A percentile compares a stretch with the other conserved stretches of the same genome.
Evolutionary conservation across 2,113 vertebrate genomes (phyloP).

Genomic region (Struthidea cinerea): DNA sequence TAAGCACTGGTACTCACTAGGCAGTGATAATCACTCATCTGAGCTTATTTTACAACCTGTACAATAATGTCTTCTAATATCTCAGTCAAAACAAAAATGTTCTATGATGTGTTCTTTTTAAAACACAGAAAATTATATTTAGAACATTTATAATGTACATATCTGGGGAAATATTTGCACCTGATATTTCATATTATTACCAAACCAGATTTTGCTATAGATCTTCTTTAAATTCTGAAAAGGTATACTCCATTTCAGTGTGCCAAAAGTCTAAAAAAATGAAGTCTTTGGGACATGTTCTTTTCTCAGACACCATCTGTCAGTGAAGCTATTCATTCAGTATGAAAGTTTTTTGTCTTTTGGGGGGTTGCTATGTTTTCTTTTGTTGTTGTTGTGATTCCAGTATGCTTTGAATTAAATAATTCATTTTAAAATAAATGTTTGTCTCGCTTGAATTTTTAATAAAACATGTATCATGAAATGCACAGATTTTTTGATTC

Average conservation of each 20-base stretch:
- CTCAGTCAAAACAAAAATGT: background rate
- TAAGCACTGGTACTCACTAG: background rate
- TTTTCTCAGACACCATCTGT: background rate
- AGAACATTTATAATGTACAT: background rate
- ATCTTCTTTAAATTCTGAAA: background rate
- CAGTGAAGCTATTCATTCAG: background rate
- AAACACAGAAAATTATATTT: background rate
- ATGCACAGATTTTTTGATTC: background rate
- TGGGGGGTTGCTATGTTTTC: background rate
- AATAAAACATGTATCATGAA: background rate
- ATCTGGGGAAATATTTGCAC: background rate
- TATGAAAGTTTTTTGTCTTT: background rate
- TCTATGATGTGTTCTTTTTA: background rate
- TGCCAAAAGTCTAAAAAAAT: background rate
- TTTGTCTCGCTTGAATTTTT: background rate
- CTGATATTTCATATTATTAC: background rate
- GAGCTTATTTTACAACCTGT: background rate
- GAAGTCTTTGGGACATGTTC: background rate
- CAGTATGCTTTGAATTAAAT: background rate
- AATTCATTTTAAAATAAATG: background rate
- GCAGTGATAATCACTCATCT: background rate
- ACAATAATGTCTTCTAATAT: background rate
- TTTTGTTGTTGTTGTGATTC: background rate
- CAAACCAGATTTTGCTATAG: background rate
- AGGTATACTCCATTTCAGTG: background rate